Percentiles rank a stretch among this genome's conserved stretches.
Evolutionary conservation across 1,140 invertebrate genomes (phyloP).

Genomic region (Drosophila kanapiae): DNA sequence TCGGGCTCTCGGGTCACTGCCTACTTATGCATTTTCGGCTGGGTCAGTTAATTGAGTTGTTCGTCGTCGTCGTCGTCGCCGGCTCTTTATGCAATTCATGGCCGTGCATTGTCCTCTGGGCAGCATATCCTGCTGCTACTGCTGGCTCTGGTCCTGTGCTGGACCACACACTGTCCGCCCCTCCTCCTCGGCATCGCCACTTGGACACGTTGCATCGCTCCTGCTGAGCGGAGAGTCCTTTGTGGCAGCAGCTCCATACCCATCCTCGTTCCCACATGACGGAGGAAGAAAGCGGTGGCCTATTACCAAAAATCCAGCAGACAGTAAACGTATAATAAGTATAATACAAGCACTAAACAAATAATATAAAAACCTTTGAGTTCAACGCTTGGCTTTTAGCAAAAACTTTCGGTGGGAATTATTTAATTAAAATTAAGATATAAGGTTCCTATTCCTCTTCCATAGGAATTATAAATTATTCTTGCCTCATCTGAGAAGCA

Average conservation of each 20-base stretch:
- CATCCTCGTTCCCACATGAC: not conserved
- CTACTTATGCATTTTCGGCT: constrained; percentile 59
- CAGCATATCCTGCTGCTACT: constrained; percentile 68
- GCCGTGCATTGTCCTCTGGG: constrained; percentile 60
- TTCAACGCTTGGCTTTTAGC: too few species aligned
- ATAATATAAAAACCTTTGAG: not conserved
- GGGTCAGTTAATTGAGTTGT: constrained; percentile 74
- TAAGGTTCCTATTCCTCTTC: not conserved
- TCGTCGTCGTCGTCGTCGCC: constrained; percentile 30
- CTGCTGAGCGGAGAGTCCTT: constrained; percentile 21
- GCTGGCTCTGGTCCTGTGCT: constrained; percentile 16
- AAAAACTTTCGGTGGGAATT: too few species aligned
- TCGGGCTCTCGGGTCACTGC: constrained; percentile 42
- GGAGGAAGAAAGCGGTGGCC: constrained; percentile 1
- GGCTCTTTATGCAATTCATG: constrained; percentile 76
- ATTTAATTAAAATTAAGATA: not conserved
- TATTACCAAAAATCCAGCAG: not conserved
- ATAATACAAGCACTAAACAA: not conserved
- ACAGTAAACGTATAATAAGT: too few species aligned
- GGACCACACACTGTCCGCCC: constrained; percentile 63
- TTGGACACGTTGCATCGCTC: constrained; percentile 10
- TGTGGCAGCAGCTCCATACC: constrained; percentile 1
- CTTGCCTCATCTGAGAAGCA: not conserved
- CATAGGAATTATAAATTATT: not conserved
- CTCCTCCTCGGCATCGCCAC: not conserved